Conservation (phyloP, 2,888 invertebrate species). For the Cephus sareptanus region DNA sequence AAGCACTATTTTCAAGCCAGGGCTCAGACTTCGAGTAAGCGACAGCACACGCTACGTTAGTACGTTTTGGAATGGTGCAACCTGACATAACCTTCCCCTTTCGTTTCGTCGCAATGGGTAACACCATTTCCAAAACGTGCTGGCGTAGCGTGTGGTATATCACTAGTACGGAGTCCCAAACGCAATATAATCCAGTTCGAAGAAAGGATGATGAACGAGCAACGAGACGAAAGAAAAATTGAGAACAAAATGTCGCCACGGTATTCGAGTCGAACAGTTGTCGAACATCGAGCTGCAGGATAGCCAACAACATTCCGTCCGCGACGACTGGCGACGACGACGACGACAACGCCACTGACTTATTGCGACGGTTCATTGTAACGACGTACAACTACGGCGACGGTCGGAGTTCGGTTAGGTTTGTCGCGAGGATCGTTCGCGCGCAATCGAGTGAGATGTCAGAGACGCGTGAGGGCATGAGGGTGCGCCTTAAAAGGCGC, state of each 20-base stretch:
- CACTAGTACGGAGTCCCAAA: background rate
- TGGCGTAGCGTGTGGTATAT: too few relatives aligned
- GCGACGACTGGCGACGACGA: background rate
- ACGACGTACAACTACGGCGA: background rate
- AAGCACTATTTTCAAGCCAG: background rate
- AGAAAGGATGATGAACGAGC: background rate
- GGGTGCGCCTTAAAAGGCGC: slow-evolving; percentile 19
- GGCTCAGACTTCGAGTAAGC: too few relatives aligned
- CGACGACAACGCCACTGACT: background rate
- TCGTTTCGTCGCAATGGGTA: too few relatives aligned
- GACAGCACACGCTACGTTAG: too few relatives aligned
- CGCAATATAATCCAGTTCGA: background rate
- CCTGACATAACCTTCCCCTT: too few relatives aligned
- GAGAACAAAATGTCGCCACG: background rate
- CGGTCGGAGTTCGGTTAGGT: background rate
- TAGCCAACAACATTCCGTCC: slow-evolving; percentile 21
- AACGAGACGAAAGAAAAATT: background rate
- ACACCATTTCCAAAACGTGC: too few relatives aligned
- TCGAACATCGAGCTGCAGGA: slow-evolving; percentile 18
- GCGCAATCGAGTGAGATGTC: slow-evolving; percentile 3
- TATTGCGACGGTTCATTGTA: background rate
- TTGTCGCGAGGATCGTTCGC: background rate
- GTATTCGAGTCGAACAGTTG: slow-evolving; percentile 14
- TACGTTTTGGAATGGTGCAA: too few relatives aligned
- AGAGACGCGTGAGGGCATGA: slow-evolving; percentile 15